Evolutionary conservation across 2,113 vertebrate genomes (phyloP).

Genomic region (Chloebia gouldiae): DNA sequence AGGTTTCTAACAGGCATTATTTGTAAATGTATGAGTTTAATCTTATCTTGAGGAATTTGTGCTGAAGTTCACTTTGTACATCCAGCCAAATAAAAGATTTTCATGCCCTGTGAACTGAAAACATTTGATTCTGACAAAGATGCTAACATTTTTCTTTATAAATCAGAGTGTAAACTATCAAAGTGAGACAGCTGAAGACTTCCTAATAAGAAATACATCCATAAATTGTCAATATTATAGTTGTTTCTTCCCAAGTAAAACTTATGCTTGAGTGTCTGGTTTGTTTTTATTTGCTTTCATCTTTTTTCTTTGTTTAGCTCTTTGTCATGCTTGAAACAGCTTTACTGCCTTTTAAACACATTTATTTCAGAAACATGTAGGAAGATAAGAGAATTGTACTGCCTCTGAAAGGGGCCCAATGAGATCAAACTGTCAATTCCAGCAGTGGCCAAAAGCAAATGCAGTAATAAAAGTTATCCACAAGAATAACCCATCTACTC

Average conservation of each 20-base stretch:
- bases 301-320: neutral
- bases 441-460: neutral
- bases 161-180: neutral
- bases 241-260: neutral
- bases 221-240: neutral
- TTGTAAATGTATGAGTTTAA: neutral
- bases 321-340: neutral
- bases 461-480: neutral
- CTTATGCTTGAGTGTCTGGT: neutral
- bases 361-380: neutral
- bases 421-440: neutral
- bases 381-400: neutral
- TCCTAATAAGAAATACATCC: neutral
- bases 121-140: neutral
- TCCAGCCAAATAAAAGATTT: constrained; percentile 48
- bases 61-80: constrained; percentile 9
- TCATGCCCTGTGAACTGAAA: neutral
- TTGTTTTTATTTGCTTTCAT: neutral
- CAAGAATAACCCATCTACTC: neutral
- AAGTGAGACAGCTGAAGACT: neutral
- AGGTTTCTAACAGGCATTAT: neutral
- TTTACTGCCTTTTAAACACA: neutral
- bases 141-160: neutral
- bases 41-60: neutral
- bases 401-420: neutral